phyloP scores from a whole-genome alignment of 35 echinoderm and acorn worm species.

The Eucidaris tribuloides region DNA sequence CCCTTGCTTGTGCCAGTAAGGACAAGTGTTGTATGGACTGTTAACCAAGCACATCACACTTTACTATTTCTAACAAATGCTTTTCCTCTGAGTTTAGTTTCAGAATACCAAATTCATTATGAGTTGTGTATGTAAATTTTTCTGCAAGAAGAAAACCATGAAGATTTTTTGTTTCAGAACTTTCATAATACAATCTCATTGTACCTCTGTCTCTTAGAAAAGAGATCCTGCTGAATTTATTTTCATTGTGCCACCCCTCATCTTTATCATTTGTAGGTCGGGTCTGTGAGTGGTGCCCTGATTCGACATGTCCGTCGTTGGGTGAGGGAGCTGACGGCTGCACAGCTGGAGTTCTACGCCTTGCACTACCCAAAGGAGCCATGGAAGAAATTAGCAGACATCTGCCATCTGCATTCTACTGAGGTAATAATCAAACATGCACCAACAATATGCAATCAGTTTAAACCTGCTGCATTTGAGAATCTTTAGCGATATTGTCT shows the following conservation, averaged over 20 bases:
- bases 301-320: slow-evolving; percentile 40
- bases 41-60: no score
- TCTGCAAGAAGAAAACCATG: no score
- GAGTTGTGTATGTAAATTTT: no score
- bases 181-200: no score
- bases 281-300: slow-evolving; percentile 67
- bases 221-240: neutral
- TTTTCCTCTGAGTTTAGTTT: no score
- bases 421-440: slow-evolving; percentile 26
- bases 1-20: no score
- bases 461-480: neutral
- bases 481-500: neutral
- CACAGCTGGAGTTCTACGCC: slow-evolving; percentile 72
- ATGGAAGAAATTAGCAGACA: slow-evolving; percentile 68
- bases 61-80: no score
- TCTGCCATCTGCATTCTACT: slow-evolving; percentile 59
- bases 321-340: slow-evolving; percentile 14
- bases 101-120: no score
- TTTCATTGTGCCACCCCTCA: neutral
- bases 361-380: slow-evolving; percentile 56
- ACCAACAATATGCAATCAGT: neutral
- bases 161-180: no score
- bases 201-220: no score
- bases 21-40: no score
- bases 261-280: slow-evolving; percentile 11